A percentile compares a stretch with the other conserved stretches of the same genome.
Evolutionary conservation across 2,888 invertebrate genomes (phyloP).

Genomic region (Drosophila bunnanda): DNA sequence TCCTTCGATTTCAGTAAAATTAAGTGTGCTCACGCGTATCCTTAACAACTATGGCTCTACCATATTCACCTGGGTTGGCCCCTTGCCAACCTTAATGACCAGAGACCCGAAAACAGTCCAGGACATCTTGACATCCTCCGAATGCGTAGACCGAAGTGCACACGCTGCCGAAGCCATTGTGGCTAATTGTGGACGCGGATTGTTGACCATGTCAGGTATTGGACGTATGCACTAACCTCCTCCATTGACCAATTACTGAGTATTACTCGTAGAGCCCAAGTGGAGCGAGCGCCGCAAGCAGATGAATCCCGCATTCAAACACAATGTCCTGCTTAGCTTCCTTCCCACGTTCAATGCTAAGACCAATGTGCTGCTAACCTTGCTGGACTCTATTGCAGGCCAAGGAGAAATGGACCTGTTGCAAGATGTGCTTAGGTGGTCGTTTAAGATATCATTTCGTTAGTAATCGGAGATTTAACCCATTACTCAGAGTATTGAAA

Average conservation of each 20-base stretch:
- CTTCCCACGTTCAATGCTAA: slow-evolving; percentile 72
- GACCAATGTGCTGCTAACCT: slow-evolving; percentile 50
- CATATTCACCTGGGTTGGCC: slow-evolving; percentile 70
- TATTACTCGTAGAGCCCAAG: slow-evolving; percentile 49
- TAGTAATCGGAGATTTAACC: slow-evolving; percentile 21
- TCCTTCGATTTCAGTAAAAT: not conserved
- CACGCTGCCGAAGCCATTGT: slow-evolving; percentile 55
- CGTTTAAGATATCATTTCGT: slow-evolving; percentile 67
- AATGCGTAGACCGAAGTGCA: slow-evolving; percentile 66
- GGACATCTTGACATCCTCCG: slow-evolving; percentile 66
- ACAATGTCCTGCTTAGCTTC: slow-evolving; percentile 69
- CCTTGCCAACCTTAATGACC: slow-evolving; percentile 63
- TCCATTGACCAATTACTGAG: no score
- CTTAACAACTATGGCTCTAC: slow-evolving; percentile 56
- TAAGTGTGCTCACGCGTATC: not conserved
- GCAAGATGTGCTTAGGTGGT: slow-evolving; percentile 48
- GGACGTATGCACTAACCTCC: no score
- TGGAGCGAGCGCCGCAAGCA: slow-evolving; percentile 73
- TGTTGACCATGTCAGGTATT: slow-evolving; percentile 64
- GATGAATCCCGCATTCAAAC: slow-evolving; percentile 71
- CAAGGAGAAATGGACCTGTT: slow-evolving; percentile 56
- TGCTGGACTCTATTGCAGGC: slow-evolving; percentile 46
- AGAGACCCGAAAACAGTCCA: slow-evolving; percentile 68
- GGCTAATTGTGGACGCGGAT: slow-evolving; percentile 60
- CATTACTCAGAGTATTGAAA: not conserved